A percentile compares a stretch with the other conserved stretches of the same genome.
Evolutionary conservation across 2,888 invertebrate species (phyloP).

Genomic region (Willowsia nigromaculata): DNA sequence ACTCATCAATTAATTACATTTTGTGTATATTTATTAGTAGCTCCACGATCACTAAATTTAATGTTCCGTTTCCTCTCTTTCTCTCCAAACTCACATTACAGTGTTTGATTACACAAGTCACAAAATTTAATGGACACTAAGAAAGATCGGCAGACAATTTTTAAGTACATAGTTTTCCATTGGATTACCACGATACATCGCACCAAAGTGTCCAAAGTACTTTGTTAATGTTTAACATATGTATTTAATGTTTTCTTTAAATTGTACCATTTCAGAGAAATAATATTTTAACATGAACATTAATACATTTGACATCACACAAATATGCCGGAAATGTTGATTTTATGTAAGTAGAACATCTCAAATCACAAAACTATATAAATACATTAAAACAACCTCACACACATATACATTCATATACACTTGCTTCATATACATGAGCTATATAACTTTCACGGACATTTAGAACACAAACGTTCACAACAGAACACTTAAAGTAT

Average conservation of each 20-base stretch:
- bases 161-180: neutral
- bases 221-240: slow-evolving; percentile 6
- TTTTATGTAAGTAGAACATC: no score
- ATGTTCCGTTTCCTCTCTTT: neutral
- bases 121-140: neutral
- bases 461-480: no score
- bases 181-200: neutral
- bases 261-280: slow-evolving; percentile 16
- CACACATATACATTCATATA: neutral
- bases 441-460: no score
- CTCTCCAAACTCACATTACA: no score
- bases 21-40: neutral
- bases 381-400: neutral
- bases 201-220: neutral
- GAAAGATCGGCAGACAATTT: neutral
- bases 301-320: slow-evolving; percentile 10
- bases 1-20: neutral
- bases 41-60: neutral
- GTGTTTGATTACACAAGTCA: neutral
- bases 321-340: neutral
- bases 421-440: no score
- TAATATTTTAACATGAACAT: slow-evolving; percentile 38
- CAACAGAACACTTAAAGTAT: no score
- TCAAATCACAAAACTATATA: neutral
- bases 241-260: slow-evolving; percentile 13